Evolutionary conservation across 2,888 invertebrate genomes (phyloP).

Genomic region (Xanthia icteritia): DNA sequence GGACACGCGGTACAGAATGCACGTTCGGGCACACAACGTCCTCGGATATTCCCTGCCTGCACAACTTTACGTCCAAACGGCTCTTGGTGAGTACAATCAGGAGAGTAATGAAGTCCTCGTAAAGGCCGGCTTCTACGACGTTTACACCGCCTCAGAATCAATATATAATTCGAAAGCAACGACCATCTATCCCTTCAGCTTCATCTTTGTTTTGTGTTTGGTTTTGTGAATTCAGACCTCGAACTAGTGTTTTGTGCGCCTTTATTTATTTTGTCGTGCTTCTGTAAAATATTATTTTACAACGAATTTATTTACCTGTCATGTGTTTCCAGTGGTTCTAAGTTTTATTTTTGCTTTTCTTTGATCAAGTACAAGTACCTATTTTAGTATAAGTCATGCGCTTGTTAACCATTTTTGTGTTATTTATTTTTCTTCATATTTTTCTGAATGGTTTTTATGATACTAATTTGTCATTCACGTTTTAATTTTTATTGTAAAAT

Average conservation of each 20-base stretch:
- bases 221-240: constrained; percentile 80
- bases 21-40: constrained; percentile 95
- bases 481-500: constrained; percentile 64
- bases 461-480: constrained; percentile 67
- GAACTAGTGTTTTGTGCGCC: constrained; percentile 72
- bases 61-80: constrained; percentile 95
- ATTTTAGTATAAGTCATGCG: constrained; percentile 65
- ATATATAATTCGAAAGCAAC: constrained; percentile 78
- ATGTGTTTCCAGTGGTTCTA: constrained; percentile 70
- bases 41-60: constrained; percentile 96
- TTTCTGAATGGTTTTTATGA: constrained; percentile 60
- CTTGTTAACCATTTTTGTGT: constrained; percentile 71
- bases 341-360: constrained; percentile 64
- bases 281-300: constrained; percentile 64
- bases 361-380: constrained; percentile 70
- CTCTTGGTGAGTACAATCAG: constrained; percentile 94
- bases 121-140: constrained; percentile 88
- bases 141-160: constrained; percentile 85
- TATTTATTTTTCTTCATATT: constrained; percentile 68
- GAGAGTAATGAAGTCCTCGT: constrained; percentile 86
- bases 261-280: constrained; percentile 72
- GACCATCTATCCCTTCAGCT: constrained; percentile 76
- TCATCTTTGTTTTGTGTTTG: constrained; percentile 80
- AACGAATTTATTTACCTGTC: constrained; percentile 64
- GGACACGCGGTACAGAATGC: constrained; percentile 95